Evolutionary conservation across 92 coral and sea anemone genomes (phyloP), one percentile per base, ranked within the genome.

Genomic region (Actinostola sp.): DNA sequence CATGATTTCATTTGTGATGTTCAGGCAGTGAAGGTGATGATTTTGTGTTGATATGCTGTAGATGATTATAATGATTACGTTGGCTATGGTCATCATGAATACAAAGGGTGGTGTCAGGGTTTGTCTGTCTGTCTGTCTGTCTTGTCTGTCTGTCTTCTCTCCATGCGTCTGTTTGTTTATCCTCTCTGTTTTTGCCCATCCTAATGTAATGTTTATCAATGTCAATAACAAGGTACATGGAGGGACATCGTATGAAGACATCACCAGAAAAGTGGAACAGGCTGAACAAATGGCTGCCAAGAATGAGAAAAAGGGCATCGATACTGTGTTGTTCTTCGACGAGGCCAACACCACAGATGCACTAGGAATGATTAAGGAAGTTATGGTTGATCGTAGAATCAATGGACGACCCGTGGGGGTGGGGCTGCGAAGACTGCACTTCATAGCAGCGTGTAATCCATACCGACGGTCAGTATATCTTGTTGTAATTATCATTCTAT

Each of bases 321-420:
- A 92, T 45, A 92, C 97, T 26, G 91, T 89, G 28, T 57, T 92
- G 51, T 92, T 92, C 49, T 92, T 92, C 82, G 97, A 92, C 61
- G 97, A 92, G 61, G 97, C 94, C 24, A 92, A 92, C 75, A 92
- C 97, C 16, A 92, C 94, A 8, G 91, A 92, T 19, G 97, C 97
- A 13, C 65, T 92, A 61, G 97, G 88, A 13, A 77, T 92, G 80
- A 85, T 92, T 21, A 92, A 92, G 67, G 97, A 92, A 61, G 83
- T 92, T 26, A 92, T 92, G 93, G 93, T 92, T 11, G 97, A 92
- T 60, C 84, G 89, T 34, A 88, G 92, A 57, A 73, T 90, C 45
- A 86, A 89, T 38, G 97, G 97, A 61, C 89, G 88, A 45, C 89
- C 82, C 25, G 82, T 92, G 20, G 72, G 81, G 63, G 66, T 51